phyloP scores from a whole-genome alignment of 2,113 vertebrate species.

The Seriola rivoliana region DNA sequence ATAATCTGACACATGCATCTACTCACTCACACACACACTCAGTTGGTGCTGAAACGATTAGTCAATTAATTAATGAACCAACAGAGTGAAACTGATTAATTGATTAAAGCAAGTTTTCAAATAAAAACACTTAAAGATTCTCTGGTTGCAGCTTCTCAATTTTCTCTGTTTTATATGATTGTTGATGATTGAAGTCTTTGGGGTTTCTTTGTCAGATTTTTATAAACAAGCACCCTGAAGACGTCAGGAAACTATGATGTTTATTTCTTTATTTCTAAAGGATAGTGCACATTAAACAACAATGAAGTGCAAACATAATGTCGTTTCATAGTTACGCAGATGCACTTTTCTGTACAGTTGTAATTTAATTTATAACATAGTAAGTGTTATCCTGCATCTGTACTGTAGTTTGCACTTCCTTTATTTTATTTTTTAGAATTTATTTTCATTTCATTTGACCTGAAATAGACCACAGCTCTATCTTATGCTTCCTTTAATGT shows the following conservation, averaged over 20 bases:
- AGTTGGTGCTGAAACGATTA: slow-evolving; percentile 19
- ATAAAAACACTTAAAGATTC: too few species aligned
- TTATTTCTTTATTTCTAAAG: not conserved
- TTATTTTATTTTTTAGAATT: not conserved
- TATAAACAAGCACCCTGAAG: not conserved
- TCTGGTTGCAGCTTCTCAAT: not conserved
- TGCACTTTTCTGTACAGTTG: not conserved
- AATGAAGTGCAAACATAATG: not conserved
- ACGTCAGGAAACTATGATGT: not conserved
- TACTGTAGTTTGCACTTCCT: not conserved
- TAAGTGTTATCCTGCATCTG: not conserved
- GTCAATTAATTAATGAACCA: not conserved
- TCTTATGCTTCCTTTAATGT: not conserved
- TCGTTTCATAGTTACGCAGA: not conserved
- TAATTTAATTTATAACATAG: not conserved
- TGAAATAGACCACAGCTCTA: not conserved
- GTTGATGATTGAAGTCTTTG: not conserved
- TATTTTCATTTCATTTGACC: not conserved
- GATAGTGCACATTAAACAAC: not conserved
- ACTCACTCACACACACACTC: not conserved
- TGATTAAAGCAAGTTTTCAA: not conserved
- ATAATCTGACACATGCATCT: not conserved
- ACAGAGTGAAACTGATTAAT: not conserved
- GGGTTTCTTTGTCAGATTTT: not conserved
- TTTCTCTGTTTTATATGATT: not conserved